A percentile compares a stretch with the other conserved stretches of the same genome.
Evolutionary conservation across 2,888 invertebrate species (phyloP).

Genomic region (Agapetus fuscipes): DNA sequence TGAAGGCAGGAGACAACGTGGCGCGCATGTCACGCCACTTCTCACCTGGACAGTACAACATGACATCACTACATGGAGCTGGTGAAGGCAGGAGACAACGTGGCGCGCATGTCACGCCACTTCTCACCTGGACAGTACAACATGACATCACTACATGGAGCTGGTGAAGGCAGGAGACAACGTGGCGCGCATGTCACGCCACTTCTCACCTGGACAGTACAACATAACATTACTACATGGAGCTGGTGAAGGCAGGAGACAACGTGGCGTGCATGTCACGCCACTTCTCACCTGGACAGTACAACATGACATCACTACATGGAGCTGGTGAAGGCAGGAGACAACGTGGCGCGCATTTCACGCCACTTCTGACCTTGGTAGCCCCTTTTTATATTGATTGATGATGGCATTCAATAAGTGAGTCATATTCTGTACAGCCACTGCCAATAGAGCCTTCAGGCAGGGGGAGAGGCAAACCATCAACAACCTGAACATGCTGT

Average conservation of each 20-base stretch:
- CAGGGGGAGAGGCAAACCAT: too few species aligned
- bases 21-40: conserved; percentile 36
- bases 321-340: conserved; percentile 19
- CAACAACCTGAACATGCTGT: too few species aligned
- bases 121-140: too few species aligned
- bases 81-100: conserved; percentile 26
- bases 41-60: conserved; percentile 27
- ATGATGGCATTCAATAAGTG: too few species aligned
- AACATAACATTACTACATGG: too few species aligned
- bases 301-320: too few species aligned
- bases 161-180: conserved; percentile 26
- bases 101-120: conserved; percentile 35
- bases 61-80: conserved; percentile 4
- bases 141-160: too few species aligned
- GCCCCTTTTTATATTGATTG: too few species aligned
- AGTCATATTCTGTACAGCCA: too few species aligned
- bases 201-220: too few species aligned
- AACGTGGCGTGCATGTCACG: conserved; percentile 34
- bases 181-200: conserved; percentile 35
- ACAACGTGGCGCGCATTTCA: conserved; percentile 34
- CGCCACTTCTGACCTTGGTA: conserved; percentile 35
- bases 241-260: conserved; percentile 37
- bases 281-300: conserved; percentile 24
- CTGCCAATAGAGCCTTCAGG: too few species aligned
- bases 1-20: conserved; percentile 27